Evolutionary conservation across 2,888 invertebrate genomes (phyloP), one percentile per base, ranked within the genome.

Genomic region (Nemotelus pantherinus): DNA sequence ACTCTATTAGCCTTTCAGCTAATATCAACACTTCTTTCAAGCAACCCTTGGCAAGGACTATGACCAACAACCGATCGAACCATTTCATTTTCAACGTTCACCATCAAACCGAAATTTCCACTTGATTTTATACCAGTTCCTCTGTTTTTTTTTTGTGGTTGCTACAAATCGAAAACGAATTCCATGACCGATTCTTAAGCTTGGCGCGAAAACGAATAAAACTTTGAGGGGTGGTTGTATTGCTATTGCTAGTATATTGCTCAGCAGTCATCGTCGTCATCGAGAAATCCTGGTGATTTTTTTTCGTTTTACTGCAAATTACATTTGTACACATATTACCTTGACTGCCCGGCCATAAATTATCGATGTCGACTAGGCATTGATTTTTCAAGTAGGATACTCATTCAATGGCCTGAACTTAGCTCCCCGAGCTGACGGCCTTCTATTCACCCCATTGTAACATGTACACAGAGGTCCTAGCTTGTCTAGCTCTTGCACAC

Each of bases 301-400:
- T 74, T 74, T 25, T 25, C 25, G 25, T 25, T 25, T 74, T 74
- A 74, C 74, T 74, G 74, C 74, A 74, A 74, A 74, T 74, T 74
- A 74, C 74, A 48, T 74, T 74, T 48, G 71, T 74, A 25, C 25
- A 25, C 25, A 25, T 25, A 57, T 60, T 74, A 74, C 60, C 74
- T 74, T 74, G 48, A 43, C 63, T 63, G 63, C 48, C 60, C 4
- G 63, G 60, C 41, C 48, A 63, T 74, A 74, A 74, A 74, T 74
- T 74, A 74, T 70, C 63, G 25, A 25, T 25, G 25, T 25, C n/a
- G 25, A 60, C 63, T 58, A 10, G 74, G 74, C 74, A 74, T 74
- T 74, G 74, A 74, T 74, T 74, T 63, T 44, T 25, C 25, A 25
- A 25, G 25, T 25, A 25, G 25, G 25, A 25, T 25, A 25, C 25